Base-by-base conservation (phyloP, 2,888 invertebrate species). In the Germaria angustata region DNA sequence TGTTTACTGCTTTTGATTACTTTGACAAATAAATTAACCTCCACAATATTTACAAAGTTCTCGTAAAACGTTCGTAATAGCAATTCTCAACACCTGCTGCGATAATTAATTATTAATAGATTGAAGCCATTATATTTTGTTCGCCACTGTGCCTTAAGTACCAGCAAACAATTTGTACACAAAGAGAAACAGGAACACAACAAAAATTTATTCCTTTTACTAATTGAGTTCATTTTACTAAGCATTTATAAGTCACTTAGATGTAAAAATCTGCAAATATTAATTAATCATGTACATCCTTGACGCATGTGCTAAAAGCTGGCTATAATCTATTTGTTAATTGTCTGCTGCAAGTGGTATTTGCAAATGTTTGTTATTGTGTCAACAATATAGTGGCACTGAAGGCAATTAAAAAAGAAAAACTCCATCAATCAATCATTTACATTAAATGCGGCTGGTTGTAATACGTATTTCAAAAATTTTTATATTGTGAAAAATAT, bases 271-370 rank as follows among this genome's bases (percentile, higher is more conserved):
- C n/a, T 63, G 41, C 32, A 28, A n/a, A 41, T 53, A 8, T 22
- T 15, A 73, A 51, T 63, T 73, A 63, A 63, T 73, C 63, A 63
- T 53, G 41, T 53, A 34, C 51, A 63, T 20, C 39, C 51, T 73
- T 73, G 39, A 41, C 11, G 51, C 15, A 51, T 7, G n/a, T 63
- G 32, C 3, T 51, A 20, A 15, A 32, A 53, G 22, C 39, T 32
- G 13, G 36, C 15, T 49, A 59, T 49, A 71, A 59, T 71, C 59
- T 72, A 39, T 72, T 72, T 72, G 72, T 72, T 36, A 61, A 51
- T 36, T 72, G 72, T 72, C 72, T 61, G 72, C 13, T 13, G 5
- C 17, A 36, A 59, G 24, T 13, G 24, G 4, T 15, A 9, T 5
- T 57, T 34, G 34, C 17, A 39, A 49, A n/a, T 41, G 28, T 5